Base-by-base conservation (phyloP, 2,888 invertebrate species). In the Eremobia ochroleuca region DNA sequence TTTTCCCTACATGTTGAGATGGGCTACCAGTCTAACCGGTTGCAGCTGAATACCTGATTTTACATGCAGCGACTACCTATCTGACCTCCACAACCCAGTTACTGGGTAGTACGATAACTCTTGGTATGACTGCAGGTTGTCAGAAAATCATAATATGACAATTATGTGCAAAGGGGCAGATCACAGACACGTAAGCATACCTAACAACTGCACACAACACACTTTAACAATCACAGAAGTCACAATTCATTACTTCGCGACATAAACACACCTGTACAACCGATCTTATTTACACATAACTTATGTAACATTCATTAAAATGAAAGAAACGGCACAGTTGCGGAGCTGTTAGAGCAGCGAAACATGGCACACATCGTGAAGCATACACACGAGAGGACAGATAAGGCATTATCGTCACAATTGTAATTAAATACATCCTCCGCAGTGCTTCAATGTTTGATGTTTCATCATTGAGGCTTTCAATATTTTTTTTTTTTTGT, bases 391-490 rank as follows among this genome's bases (percentile, higher is more conserved):
- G 62, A 76, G 28, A 55, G 59, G 13, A 70, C 84, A 83, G 92
- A 92, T 92, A 92, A 92, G 85, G 55, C 62, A 80, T 82, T 92
- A 92, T 92, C 91, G 83, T 81, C 79, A 73, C 74, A 87, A 79
- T 87, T 71, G 90, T 90, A 90, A 90, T 88, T 89, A 87, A 88
- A 88, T 88, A 90, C 91, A 89, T 91, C 91, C 91, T 92, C 91
- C 82, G 78, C 85, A 82, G 43, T 74, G 49, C 71, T 69, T 46
- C 81, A 72, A 69, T 87, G 85, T 86, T 87, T 82, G 79, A 82
- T 83, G 86, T 85, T 81, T 77, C 75, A 75, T 83, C 79, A 83
- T 73, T 75, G 55, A 76, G 87, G 82, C 72, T 87, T 79, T 75
- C 46, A n/a, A n/a, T n/a, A 28, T 28, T 55, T 58, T 73, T 64